Evolutionary conservation across 2,797 vertebrate genomes (phyloP), one percentile per base, ranked within the genome.

Genomic region (Enteromius trimaculatus): DNA sequence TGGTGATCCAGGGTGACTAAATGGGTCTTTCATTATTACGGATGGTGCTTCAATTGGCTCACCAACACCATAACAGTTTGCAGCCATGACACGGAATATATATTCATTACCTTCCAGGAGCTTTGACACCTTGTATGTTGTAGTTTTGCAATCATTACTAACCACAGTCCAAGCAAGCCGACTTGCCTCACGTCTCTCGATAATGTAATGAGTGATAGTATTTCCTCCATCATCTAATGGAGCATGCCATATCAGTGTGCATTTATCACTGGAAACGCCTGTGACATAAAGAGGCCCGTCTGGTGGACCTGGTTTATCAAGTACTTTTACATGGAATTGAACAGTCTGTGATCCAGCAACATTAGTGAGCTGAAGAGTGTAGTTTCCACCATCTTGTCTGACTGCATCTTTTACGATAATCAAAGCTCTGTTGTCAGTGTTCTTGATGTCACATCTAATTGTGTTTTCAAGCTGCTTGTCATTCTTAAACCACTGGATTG

Each of bases 171-270:
- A 99, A 58, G 98, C 96, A 81, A 99, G 94, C 68, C 97, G 96
- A 87, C 97, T 98, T 13, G 98, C 98, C 94, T 99, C 98, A 92
- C 97, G 95, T 90, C 97, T 98, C 90, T 99, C 97, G 90, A 99
- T 95, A 44, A 97, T 81, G 65, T 99, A 99, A 91, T 98, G 96
- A 90, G 92, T 96, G 90, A 99, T 96, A 76, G 96, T 93, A 93
- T 95, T 97, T 86, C 98, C 97, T 79, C 98, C 98, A 90, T 99
- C 97, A 88, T 99, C 96, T 83, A 95, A 92, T 87, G 98, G 98
- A 83, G 96, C 93, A 84, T 84, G 92, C 98, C 98, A 99, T 62
- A 94, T 90, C 79, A 99, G 91, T 74, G 95, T 95, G 87, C 98
- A 99, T 92, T 96, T 97, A 90, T 99, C 97, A 92, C 95, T 93